Base-by-base conservation (phyloP, 2,113 vertebrate species). In the Microcebus jonahi region DNA sequence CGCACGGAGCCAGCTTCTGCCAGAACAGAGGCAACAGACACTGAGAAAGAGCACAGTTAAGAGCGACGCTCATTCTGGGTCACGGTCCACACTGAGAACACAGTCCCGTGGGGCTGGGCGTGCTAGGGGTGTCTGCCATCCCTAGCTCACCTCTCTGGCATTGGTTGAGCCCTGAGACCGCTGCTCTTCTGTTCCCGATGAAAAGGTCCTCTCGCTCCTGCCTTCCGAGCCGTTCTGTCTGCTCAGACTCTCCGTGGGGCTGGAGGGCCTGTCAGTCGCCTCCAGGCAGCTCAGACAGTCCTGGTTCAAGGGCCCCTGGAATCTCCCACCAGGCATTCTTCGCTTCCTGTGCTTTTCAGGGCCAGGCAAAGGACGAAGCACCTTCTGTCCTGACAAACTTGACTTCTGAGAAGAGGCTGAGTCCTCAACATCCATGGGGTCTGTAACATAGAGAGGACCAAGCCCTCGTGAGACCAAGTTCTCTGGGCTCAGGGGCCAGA, bases 331-430 rank as follows among this genome's bases (percentile, higher is more conserved):
- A 27, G 86, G 95, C 53, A 65, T 5, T 73, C 96, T 95, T 15
- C 11, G 65, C 61, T 92, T 97, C 50, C 77, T 76, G 18, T 50
- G 45, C 68, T 59, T 86, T 29, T 81, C 92, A 1, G 84, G 70
- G 34, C 20, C 42, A 42, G 91, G 93, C 55, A 83, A 45, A 31
- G 86, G 25, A 12, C 67, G 50, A 3, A 53, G 45, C 21, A 27
- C 59, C 42, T 88, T 93, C 8, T 89, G 95, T 57, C 84, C 45
- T 2, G 50, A 90, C 39, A 77, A 6, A 45, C 59, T 87, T 18
- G 89, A 77, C 81, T 95, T 96, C 77, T 70, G 95, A 89, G 94
- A 96, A 71, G 73, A 48, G 1, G 81, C 8, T 0, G 84, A n/a
- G 94, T 90, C 94, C 34, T 88, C 92, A 2, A 5, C 17, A 29